Base-by-base conservation (phyloP, 2,888 invertebrate genomes). In the Koerneria pararmatus region DNA sequence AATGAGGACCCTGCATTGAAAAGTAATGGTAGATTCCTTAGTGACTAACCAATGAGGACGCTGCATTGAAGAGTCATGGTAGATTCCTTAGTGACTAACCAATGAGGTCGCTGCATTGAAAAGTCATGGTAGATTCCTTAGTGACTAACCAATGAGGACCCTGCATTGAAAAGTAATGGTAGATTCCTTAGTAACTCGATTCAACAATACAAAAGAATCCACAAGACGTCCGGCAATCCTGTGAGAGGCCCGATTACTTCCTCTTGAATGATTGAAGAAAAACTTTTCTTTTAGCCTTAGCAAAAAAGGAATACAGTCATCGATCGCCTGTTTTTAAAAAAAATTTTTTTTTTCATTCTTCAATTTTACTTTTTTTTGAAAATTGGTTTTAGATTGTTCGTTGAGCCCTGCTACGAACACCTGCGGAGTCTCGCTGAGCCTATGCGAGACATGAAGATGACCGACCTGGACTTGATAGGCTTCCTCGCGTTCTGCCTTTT, bases 391-490 rank as follows among this genome's bases (percentile, higher is more conserved):
- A 53, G 62, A 37, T 37, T 62, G 19, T 62, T 62, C 37, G 29
- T 53, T 29, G 35, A 19, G 5, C 62, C 62, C 5, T 34, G 34
- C 8, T 35, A 53, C 24, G 27, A 53, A 2, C 51, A 62, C 37
- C 22, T 62, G 11, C 11, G n/a, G 1, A 53, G 27, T 53, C 53
- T 62, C 4, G 51, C 35, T 35, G 31, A 53, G 34, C 62, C 62
- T 24, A 62, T 62, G 62, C 34, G 62, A 24, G 62, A 62, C 24
- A 62, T 62, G 62, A 53, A 37, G 35, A 62, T 62, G 62, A 37
- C 41, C 19, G 62, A 53, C 11, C 15, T 53, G 5, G 62, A 62
- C 41, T 11, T 62, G 4, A 37, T 37, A 19, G 62, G 53, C 19
- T 53, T 62, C 6, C 41, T 37, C 6, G 32, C 32, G 15, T 62